A percentile compares a stretch with the other conserved stretches of the same genome.
Conservation (phyloP, 2,113 vertebrate genomes). For the Nestor notabilis region DNA sequence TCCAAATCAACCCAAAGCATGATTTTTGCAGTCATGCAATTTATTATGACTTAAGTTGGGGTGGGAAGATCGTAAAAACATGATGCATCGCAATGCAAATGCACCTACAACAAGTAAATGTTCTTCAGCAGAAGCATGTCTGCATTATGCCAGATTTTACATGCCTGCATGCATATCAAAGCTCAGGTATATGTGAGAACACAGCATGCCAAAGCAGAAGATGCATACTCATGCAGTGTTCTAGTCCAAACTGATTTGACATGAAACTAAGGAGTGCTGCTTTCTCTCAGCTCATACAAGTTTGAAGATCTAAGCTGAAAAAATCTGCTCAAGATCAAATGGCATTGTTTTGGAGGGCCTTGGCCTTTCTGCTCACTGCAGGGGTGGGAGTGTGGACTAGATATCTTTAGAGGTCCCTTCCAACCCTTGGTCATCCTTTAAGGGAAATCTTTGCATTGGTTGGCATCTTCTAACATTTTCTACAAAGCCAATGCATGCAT, state of each 20-base stretch:
- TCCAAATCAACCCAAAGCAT: background rate
- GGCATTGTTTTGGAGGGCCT: background rate
- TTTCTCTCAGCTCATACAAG: background rate
- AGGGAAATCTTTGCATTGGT: background rate
- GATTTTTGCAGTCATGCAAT: background rate
- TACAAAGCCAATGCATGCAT: background rate
- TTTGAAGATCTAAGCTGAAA: background rate
- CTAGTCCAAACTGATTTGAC: background rate
- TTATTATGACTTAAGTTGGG: background rate
- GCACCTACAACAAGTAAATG: background rate
- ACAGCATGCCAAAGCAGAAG: slow-evolving; percentile 47
- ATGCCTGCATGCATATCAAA: background rate
- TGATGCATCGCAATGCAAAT: background rate
- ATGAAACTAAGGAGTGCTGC: background rate
- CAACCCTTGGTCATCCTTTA: background rate
- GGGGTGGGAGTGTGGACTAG: background rate
- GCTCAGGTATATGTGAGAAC: background rate
- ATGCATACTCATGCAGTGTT: slow-evolving; percentile 18
- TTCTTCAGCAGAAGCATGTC: background rate
- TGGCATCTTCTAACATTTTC: background rate
- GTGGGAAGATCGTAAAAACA: background rate
- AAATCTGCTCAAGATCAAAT: background rate
- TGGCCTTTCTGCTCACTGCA: background rate
- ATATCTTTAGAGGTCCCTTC: background rate
- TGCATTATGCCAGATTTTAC: background rate